Evolutionary conservation across 2,888 invertebrate genomes (phyloP).

Genomic region (Branchellion lobata): DNA sequence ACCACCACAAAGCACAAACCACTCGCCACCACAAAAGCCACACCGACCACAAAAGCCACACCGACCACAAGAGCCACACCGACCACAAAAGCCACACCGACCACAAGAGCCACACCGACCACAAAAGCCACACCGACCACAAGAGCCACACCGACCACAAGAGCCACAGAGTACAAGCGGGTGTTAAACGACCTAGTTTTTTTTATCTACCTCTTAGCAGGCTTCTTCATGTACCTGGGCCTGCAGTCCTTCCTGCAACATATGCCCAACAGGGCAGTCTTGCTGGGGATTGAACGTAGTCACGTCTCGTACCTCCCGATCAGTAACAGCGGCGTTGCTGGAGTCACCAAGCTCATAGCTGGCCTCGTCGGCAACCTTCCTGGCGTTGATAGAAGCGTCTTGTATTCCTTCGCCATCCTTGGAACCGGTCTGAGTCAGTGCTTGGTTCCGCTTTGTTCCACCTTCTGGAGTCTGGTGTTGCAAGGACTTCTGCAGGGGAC

Average conservation of each 20-base stretch:
- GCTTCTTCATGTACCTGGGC: slow-evolving; percentile 46
- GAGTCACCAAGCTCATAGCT: slow-evolving; percentile 43
- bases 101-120: background rate
- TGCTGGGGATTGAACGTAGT: slow-evolving; percentile 42
- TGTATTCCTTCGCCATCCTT: slow-evolving; percentile 43
- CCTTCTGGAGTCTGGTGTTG: slow-evolving; percentile 43
- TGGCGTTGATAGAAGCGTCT: slow-evolving; percentile 41
- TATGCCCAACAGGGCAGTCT: slow-evolving; percentile 44
- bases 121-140: background rate
- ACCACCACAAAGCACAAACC: no score
- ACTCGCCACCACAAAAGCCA: no score
- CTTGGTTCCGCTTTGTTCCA: slow-evolving; percentile 42
- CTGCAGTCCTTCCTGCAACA: slow-evolving; percentile 48
- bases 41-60: no score
- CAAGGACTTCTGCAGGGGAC: slow-evolving; percentile 17
- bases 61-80: no score
- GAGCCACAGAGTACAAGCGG: background rate
- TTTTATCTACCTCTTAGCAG: background rate
- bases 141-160: background rate
- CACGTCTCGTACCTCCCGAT: slow-evolving; percentile 48
- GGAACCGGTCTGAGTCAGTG: slow-evolving; percentile 40
- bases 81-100: no score
- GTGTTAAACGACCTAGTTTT: background rate
- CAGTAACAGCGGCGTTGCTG: slow-evolving; percentile 31
- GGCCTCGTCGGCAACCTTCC: slow-evolving; percentile 45